These are phyloP conservation scores for Platyrinchus mystaceus DNA, from an alignment of 2,797 vertebrate species.

Conservation along the genomic window DNA sequence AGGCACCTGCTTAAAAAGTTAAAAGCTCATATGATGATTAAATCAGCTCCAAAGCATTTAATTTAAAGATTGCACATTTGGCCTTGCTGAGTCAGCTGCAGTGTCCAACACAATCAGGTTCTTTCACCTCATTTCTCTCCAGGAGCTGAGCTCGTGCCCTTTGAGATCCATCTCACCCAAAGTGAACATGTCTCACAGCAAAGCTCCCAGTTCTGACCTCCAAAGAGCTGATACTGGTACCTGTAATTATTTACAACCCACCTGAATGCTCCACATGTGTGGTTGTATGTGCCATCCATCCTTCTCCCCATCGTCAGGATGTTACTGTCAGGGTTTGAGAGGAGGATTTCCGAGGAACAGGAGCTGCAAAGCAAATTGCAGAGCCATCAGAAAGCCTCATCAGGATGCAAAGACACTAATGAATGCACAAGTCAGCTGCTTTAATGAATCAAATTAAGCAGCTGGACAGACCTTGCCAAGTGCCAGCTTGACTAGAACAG, in stretches of 20 bases:
- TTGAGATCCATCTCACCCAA: background rate
- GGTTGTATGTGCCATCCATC: fast-evolving
- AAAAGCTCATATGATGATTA: background rate
- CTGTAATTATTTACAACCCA: background rate
- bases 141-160: background rate
- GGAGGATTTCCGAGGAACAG: background rate
- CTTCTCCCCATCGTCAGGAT: fast-evolving
- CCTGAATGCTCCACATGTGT: background rate
- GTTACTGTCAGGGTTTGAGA: background rate
- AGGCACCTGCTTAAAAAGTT: background rate
- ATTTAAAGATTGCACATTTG: constrained; percentile 4
- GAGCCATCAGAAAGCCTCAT: background rate
- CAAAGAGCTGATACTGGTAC: background rate
- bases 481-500: background rate
- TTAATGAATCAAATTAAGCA: background rate
- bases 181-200: background rate
- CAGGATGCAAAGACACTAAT: background rate
- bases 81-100: constrained; percentile 50
- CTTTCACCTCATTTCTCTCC: background rate
- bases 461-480: background rate
- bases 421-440: background rate
- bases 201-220: background rate
- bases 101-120: background rate
- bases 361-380: background rate
- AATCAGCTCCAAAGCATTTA: constrained; percentile 16